Base-by-base conservation (phyloP, 2,113 vertebrate genomes). In the Columba janthina region DNA sequence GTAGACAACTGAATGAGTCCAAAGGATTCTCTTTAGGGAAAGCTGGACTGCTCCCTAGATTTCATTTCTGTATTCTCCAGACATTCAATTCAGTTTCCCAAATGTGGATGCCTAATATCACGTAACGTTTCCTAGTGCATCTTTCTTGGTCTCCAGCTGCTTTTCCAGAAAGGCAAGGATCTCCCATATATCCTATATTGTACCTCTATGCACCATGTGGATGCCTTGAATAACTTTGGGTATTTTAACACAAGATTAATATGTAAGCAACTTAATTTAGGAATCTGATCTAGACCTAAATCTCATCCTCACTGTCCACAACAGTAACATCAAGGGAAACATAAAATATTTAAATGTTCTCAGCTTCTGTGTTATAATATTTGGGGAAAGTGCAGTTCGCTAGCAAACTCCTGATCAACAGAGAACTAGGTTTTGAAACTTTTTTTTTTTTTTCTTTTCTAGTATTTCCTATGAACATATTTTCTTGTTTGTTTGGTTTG, bases 381-480 rank as follows among this genome's bases (percentile, higher is more conserved):
- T 62, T 48, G 6, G 15, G 10, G 28, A 69, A 75, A 74, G 14
- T 36, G 14, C 25, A 42, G 13, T 32, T 53, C 51, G 40, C 51
- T 50, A 57, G 34, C 36, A 69, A 89, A 67, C 4, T 9, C 10
- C 4, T 65, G 34, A 57, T 31, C 38, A 28, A 32, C 7, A 31
- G 16, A 54, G 11, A 48, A 50, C 4, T 40, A 46, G 6, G 7
- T 18, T 62, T 54, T 50, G 40, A 62, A 62, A 4, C 0, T 0
- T 38, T 53, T 32, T 66, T 34, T 64, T 38, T 53, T 32, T 66
- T 34, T 64, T 20, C 7, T 38, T 80, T 44, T 54, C 48, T 15
- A 54, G 16, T 19, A 20, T 32, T 11, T 54, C 11, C 10, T 50
- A 10, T 28, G 31, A 62, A 69, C 69, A 69, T 29, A 42, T 11